These are phyloP conservation scores for Parasteatoda tepidariorum DNA, from an alignment of 1,140 invertebrate genomes.

Conservation along the genomic window DNA sequence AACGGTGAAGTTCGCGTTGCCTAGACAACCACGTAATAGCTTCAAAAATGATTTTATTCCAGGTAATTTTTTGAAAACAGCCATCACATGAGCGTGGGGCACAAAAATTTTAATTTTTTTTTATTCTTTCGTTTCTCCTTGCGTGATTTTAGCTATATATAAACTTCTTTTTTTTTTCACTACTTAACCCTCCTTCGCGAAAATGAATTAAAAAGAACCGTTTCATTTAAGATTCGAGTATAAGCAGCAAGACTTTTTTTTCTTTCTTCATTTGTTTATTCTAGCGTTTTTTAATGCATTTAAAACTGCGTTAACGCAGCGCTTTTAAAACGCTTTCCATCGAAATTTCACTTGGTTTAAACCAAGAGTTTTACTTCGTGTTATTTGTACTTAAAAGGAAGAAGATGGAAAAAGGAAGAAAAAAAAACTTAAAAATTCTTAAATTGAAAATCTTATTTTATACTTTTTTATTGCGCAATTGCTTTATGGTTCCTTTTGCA, in stretches of 20 bases:
- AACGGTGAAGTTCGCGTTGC: conserved; percentile 22
- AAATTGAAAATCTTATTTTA: conserved; percentile 47
- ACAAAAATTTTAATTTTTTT: conserved; percentile 18
- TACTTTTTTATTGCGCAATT: not conserved
- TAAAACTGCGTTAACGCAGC: conserved; percentile 30
- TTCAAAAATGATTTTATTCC: conserved; percentile 59
- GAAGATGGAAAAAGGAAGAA: not conserved
- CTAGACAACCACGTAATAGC: conserved; percentile 49
- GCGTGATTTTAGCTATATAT: conserved; percentile 46
- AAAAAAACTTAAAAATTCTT: not conserved
- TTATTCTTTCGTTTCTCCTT: not conserved
- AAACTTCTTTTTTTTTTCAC: not conserved
- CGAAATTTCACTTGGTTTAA: conserved; percentile 13
- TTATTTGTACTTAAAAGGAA: not conserved
- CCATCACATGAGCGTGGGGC: not conserved
- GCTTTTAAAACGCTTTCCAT: conserved; percentile 4
- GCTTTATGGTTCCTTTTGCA: conserved; percentile 18
- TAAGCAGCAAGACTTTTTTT: not conserved
- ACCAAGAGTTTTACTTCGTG: conserved; percentile 1
- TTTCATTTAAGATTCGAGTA: conserved; percentile 41
- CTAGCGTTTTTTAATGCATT: conserved; percentile 38
- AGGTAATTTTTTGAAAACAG: conserved; percentile 51
- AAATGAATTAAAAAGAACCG: conserved; percentile 58
- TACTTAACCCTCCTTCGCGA: not conserved
- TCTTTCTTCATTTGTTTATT: conserved; percentile 13